phyloP scores from a whole-genome alignment of 2,888 invertebrate species.

The Pammene aurita region DNA sequence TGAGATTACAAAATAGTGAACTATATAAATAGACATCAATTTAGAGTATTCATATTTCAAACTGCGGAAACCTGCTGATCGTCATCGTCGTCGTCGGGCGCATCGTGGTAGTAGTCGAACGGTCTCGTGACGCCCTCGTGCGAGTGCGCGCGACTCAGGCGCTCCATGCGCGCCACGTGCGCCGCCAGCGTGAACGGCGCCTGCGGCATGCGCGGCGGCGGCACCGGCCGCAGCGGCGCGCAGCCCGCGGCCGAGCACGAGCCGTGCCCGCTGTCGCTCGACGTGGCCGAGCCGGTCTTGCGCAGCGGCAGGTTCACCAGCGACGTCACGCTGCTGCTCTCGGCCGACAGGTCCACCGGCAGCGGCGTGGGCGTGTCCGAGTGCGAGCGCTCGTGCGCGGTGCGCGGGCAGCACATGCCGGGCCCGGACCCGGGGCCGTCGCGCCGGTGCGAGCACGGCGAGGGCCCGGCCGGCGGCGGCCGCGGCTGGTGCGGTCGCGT shows the following conservation, averaged over 20 bases:
- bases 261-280: slow-evolving; percentile 95
- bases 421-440: slow-evolving; percentile 81
- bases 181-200: slow-evolving; percentile 93
- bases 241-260: slow-evolving; percentile 83
- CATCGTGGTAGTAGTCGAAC: slow-evolving; percentile 86
- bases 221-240: slow-evolving; percentile 88
- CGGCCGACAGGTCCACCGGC: slow-evolving; percentile 95
- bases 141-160: slow-evolving; percentile 92
- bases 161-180: slow-evolving; percentile 92
- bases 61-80: slow-evolving; percentile 82
- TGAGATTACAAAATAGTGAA: slow-evolving; percentile 80
- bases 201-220: slow-evolving; percentile 86
- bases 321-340: slow-evolving; percentile 97
- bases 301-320: slow-evolving; percentile 94
- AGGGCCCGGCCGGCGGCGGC: slow-evolving; percentile 85
- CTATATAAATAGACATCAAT: slow-evolving; percentile 77
- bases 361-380: slow-evolving; percentile 93
- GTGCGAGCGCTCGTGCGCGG: slow-evolving; percentile 94
- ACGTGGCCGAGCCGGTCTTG: slow-evolving; percentile 95
- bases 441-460: slow-evolving; percentile 85
- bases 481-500: slow-evolving; percentile 94
- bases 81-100: slow-evolving; percentile 79
- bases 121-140: slow-evolving; percentile 93
- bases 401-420: slow-evolving; percentile 76
- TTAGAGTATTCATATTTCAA: slow-evolving; percentile 70